Conservation (phyloP, 2,888 invertebrate genomes). For the Melikaiella ostensackeni region DNA sequence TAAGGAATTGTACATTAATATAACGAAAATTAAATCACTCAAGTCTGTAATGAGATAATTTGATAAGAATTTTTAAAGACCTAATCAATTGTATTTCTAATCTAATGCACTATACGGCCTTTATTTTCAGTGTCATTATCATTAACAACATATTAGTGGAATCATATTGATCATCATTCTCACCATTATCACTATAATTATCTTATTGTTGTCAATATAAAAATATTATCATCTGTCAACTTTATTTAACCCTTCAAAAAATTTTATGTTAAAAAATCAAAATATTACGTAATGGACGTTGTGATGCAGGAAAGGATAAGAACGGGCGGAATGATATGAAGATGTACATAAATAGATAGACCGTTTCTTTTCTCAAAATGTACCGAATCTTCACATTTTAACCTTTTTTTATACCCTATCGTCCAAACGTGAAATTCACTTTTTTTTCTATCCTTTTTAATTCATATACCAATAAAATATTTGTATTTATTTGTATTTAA, state of each 20-base stretch:
- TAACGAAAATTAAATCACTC: conserved; percentile 7
- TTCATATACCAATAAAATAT: too few relatives aligned
- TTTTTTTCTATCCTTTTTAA: too few relatives aligned
- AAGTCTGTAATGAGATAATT: conserved; percentile 1
- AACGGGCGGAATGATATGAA: too few relatives aligned
- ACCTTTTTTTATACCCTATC: too few relatives aligned
- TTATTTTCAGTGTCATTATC: conserved; percentile 21
- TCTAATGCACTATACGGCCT: background rate
- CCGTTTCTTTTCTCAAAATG: too few relatives aligned
- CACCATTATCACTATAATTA: background rate
- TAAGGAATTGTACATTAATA: background rate
- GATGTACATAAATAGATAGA: too few relatives aligned
- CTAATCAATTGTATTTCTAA: conserved; percentile 19
- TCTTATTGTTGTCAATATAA: background rate
- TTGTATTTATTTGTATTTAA: too few relatives aligned
- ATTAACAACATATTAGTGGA: background rate
- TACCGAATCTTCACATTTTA: too few relatives aligned
- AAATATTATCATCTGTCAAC: background rate
- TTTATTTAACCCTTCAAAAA: background rate
- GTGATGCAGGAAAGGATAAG: too few relatives aligned
- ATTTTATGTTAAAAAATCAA: too few relatives aligned
- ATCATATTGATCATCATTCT: background rate
- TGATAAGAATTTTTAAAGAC: conserved; percentile 7
- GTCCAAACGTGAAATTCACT: too few relatives aligned
- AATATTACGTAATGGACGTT: too few relatives aligned